Evolutionary conservation across 1,140 invertebrate species (phyloP).

Genomic region (Lepidurus apus): DNA sequence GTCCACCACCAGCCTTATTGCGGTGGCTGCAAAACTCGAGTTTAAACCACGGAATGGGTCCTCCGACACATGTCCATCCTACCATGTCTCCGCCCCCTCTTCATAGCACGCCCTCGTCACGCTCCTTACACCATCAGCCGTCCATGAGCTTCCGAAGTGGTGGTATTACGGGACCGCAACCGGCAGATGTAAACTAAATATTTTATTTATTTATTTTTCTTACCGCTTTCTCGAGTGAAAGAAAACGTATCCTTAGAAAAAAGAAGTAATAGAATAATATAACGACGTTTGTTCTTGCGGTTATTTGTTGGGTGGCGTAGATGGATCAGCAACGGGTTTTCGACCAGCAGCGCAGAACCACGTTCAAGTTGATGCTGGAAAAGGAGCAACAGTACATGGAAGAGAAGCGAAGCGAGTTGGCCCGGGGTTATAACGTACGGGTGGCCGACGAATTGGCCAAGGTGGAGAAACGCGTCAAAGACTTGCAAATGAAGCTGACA

Average conservation of each 20-base stretch:
- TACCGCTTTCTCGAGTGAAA: neutral
- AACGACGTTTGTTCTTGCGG: neutral
- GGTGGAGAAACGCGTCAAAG: conserved; percentile 56
- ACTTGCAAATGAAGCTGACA: conserved; percentile 55
- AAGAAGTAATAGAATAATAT: too few relatives aligned
- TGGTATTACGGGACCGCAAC: conserved; percentile 77
- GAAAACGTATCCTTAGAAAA: neutral
- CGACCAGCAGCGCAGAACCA: conserved; percentile 65
- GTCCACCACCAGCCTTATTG: conserved; percentile 23
- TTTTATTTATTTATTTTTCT: conserved; percentile 25
- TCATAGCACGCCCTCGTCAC: conserved; percentile 34
- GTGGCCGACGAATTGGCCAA: conserved; percentile 52
- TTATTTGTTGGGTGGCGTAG: conserved; percentile 47
- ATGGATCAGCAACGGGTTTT: conserved; percentile 69
- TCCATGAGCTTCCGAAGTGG: conserved; percentile 46
- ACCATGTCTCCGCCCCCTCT: conserved; percentile 33
- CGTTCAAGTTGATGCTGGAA: conserved; percentile 71
- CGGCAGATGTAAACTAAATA: conserved; percentile 42
- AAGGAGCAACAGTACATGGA: conserved; percentile 70
- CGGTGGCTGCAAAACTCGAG: conserved; percentile 43
- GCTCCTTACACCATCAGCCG: conserved; percentile 44
- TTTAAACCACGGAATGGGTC: conserved; percentile 38
- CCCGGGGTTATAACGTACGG: conserved; percentile 50
- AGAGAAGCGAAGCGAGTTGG: conserved; percentile 56
- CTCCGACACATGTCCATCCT: conserved; percentile 35